Base-by-base conservation (phyloP, 2,888 invertebrate species). In the Catocala fraxini region DNA sequence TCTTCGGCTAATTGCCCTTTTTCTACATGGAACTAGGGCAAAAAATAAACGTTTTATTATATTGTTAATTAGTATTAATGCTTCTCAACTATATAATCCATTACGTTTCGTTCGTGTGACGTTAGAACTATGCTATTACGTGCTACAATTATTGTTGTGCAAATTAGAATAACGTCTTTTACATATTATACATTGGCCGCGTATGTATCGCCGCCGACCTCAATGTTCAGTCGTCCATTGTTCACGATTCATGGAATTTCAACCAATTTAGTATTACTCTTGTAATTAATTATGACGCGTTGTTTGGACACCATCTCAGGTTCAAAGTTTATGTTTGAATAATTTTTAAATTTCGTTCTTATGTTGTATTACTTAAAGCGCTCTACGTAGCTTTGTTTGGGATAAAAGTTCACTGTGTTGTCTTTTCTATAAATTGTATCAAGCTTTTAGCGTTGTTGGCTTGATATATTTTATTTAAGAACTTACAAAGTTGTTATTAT, bases 71-170 rank as follows among this genome's bases (percentile, higher is more conserved):
- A 39, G 6, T 7, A 39, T 39, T 7, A 7, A 39, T 39, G 35
- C 7, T 39, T 39, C 35, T 39, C 35, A 39, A 6, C 35, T 39
- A 39, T 7, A 39, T 39, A 39, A 39, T 39, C 35, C 12, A 46
- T 46, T 46, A 7, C 15, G 11, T 15, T 15, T 46, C 48, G n/a
- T 34, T 25, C 6, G 33, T 25, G 11, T 48, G 48, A n/a, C n/a
- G 48, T 25, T n/a, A 11, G 7, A 15, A 74, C 65, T 66, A 77
- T 63, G 58, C 69, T 80, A 75, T 77, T 76, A 82, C 76, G 72
- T 71, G 68, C 13, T 68, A 76, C 73, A 79, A 82, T 83, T 81
- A 81, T 62, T 56, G 59, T 46, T 56, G 56, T 70, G 73, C 70
- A 73, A 80, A 78, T 78, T 70, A 64, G 54, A 66, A 71, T 77